Evolutionary conservation across 2,797 vertebrate genomes (phyloP), one percentile per base, ranked within the genome.

Genomic region (Liparis tanakae): DNA sequence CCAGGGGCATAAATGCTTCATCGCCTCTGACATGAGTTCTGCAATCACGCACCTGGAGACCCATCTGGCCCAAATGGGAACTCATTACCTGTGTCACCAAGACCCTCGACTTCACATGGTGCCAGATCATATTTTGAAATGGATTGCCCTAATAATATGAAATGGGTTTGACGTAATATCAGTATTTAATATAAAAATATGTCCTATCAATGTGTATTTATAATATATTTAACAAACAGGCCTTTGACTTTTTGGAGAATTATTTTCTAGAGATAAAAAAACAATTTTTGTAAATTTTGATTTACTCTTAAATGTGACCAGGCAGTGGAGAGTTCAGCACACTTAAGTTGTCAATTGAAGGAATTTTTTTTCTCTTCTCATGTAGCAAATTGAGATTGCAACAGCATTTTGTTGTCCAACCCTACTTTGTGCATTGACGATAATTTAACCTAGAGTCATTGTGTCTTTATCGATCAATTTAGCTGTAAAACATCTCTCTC

Each of bases 21-120:
- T 80, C 80, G 70, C 79, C 39, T 79, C 56, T 81, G 85, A 90
- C 86, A 84, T 66, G 69, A 82, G 67, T 30, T 41, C 41, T 0
- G 76, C 83, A 91, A 89, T 93, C 91, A 86, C 65, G 69, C 86
- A 83, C 81, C 84, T 85, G 85, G 69, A 77, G 78, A 72, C 2
- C 76, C 39, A 58, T 86, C 72, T 79, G 76, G 79, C 50, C 72
- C 64, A 82, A 87, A 81, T 85, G 83, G 84, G 59, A 81, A 70
- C 79, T 80, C 78, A 88, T 92, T 91, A 90, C 80, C 91, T 77
- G 84, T 93, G 92, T 92, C 92, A 89, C 84, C 63, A 44, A 90
- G 91, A 89, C 92, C 88, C 67, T 55, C 13, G 2, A 43, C 59
- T 75, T 69, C 59, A 58, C 70, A 59, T 33, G 7, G 15, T 33